These are phyloP conservation scores for Serranus cabrilla DNA, from an alignment of 2,797 vertebrate genomes.

Conservation along the genomic window DNA sequence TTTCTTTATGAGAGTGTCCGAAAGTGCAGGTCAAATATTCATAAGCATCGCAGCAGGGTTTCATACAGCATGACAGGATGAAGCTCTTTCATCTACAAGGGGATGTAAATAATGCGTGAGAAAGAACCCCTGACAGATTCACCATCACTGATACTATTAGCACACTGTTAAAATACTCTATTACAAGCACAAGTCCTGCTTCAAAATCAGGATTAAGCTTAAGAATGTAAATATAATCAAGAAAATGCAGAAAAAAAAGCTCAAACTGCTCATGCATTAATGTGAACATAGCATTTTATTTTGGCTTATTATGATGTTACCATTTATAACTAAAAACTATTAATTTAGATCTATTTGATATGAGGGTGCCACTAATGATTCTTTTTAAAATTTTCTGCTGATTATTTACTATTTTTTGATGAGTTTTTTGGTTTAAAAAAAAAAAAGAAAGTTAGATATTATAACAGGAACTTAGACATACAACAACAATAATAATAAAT, in stretches of 20 bases:
- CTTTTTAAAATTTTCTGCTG: too few relatives aligned
- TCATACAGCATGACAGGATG: constrained; percentile 31
- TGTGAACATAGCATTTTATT: too few relatives aligned
- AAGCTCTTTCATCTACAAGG: constrained; percentile 34
- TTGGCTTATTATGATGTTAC: too few relatives aligned
- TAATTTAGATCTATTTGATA: too few relatives aligned
- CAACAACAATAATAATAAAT: too few relatives aligned
- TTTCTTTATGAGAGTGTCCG: constrained; percentile 16
- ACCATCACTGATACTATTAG: not conserved
- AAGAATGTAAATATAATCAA: not conserved
- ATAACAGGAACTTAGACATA: too few relatives aligned
- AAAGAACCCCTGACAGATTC: constrained; percentile 36
- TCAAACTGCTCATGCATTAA: too few relatives aligned
- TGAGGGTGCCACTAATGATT: too few relatives aligned
- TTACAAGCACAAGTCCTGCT: not conserved
- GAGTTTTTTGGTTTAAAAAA: too few relatives aligned
- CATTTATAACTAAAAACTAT: too few relatives aligned
- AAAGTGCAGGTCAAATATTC: constrained; percentile 55
- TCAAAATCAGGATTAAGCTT: not conserved
- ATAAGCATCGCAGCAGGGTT: constrained; percentile 39
- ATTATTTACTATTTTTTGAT: too few relatives aligned
- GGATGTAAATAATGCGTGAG: constrained; percentile 36
- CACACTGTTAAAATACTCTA: not conserved
- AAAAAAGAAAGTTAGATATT: too few relatives aligned
- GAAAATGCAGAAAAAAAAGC: not conserved